Conservation (phyloP, 2,888 invertebrate species). For the Pollenia labialis region DNA sequence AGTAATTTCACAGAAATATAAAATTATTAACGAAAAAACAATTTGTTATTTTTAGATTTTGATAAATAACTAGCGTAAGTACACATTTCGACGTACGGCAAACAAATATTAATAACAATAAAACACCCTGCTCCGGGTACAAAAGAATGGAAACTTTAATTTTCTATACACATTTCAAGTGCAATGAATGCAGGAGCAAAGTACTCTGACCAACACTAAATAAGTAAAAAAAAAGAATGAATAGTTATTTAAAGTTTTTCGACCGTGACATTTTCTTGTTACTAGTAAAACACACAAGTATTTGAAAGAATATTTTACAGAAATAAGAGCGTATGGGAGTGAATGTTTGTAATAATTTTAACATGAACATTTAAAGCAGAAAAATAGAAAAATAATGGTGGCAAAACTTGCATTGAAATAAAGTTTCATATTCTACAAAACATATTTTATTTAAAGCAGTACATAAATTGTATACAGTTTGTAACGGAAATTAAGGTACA, state of each 20-base stretch:
- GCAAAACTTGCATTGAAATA: conserved; percentile 31
- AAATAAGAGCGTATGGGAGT: neutral
- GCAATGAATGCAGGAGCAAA: conserved; percentile 29
- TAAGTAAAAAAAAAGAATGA: neutral
- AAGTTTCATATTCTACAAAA: neutral
- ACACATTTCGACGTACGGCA: neutral
- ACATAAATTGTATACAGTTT: conserved; percentile 32
- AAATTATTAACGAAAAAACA: neutral
- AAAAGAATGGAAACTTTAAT: neutral
- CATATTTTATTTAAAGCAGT: neutral
- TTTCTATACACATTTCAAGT: neutral
- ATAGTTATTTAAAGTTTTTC: conserved; percentile 67
- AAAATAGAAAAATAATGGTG: neutral
- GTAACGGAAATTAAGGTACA: neutral
- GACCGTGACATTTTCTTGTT: conserved; percentile 72
- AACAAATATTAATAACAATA: conserved; percentile 28
- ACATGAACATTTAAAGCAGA: neutral
- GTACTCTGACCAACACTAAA: conserved; percentile 47
- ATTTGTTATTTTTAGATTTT: neutral
- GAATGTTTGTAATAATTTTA: neutral
- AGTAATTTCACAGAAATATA: conserved; percentile 10
- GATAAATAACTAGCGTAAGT: conserved; percentile 5
- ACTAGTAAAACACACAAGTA: conserved; percentile 1
- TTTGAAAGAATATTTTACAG: conserved; percentile 16
- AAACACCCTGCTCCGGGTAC: neutral